phyloP scores from a whole-genome alignment of 2,888 invertebrate genomes.

The Theristus sp. region DNA sequence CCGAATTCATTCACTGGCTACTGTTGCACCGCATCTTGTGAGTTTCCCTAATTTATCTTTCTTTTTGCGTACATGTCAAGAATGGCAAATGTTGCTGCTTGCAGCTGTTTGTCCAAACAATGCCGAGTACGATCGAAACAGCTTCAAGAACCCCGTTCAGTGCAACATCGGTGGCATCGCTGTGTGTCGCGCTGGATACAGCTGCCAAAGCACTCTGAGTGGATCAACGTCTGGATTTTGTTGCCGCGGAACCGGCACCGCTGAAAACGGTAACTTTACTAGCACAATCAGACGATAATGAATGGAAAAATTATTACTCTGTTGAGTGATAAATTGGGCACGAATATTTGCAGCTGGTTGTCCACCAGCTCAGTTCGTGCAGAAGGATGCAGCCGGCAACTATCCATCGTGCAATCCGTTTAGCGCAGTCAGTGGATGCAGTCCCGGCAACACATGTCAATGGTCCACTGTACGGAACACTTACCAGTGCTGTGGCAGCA shows the following conservation, averaged over 20 bases:
- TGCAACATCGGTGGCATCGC: slow-evolving; percentile 14
- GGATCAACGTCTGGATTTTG: not conserved
- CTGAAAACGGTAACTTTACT: not conserved
- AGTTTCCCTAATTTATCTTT: no score
- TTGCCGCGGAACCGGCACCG: not conserved
- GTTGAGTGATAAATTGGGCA: not conserved
- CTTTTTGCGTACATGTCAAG: no score
- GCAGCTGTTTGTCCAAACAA: slow-evolving; percentile 1
- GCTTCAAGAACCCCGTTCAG: slow-evolving; percentile 18
- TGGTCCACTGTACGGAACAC: slow-evolving; percentile 13
- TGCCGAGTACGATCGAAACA: not conserved
- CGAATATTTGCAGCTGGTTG: slow-evolving; percentile 10
- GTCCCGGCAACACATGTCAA: slow-evolving; percentile 15
- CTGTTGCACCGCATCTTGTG: slow-evolving; percentile 12
- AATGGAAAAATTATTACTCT: not conserved
- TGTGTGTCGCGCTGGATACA: slow-evolving; percentile 21
- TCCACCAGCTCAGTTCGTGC: slow-evolving; percentile 13
- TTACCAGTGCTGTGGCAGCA: not conserved
- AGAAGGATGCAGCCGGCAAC: slow-evolving; percentile 9
- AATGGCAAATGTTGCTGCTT: no score
- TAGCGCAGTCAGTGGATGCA: slow-evolving; percentile 22
- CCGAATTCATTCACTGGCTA: not conserved
- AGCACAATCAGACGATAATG: not conserved
- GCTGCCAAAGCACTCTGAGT: slow-evolving; percentile 17
- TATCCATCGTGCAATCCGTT: slow-evolving; percentile 16